These are phyloP conservation scores for Mystacides longicornis DNA, from an alignment of 2,888 invertebrate species.

Conservation along the genomic window DNA sequence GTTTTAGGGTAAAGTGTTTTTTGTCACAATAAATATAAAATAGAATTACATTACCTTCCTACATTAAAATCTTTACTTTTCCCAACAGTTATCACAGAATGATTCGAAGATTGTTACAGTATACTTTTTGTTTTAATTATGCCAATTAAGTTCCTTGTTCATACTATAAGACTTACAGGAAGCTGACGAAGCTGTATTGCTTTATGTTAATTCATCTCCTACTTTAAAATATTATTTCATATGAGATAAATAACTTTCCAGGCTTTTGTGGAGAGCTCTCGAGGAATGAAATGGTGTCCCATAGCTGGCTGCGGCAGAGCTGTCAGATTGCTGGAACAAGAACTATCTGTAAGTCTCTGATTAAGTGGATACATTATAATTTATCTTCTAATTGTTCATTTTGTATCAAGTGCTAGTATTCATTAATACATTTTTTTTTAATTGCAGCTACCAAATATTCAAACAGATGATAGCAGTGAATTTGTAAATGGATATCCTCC, in stretches of 20 bases:
- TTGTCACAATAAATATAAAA: no score
- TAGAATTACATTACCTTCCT: no score
- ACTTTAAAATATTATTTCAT: not conserved
- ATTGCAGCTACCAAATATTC: slow-evolving; percentile 24
- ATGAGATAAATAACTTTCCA: slow-evolving; percentile 29
- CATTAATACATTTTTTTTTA: not conserved
- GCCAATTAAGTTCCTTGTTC: no score
- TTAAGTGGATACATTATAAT: not conserved
- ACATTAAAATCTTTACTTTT: no score
- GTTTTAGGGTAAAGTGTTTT: no score
- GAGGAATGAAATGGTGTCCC: slow-evolving; percentile 64
- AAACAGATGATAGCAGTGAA: slow-evolving; percentile 20
- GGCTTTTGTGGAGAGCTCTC: slow-evolving; percentile 65
- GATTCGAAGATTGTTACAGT: no score
- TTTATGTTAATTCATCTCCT: no score
- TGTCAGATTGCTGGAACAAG: slow-evolving; percentile 53
- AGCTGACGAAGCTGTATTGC: no score
- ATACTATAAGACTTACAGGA: no score
- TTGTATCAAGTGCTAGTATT: not conserved
- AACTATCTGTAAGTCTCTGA: slow-evolving; percentile 32
- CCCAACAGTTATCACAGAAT: no score
- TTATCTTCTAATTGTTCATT: no score
- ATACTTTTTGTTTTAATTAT: no score
- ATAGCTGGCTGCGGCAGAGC: slow-evolving; percentile 59
- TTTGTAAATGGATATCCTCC: slow-evolving; percentile 30